Evolutionary conservation across 2,797 vertebrate species (phyloP), one percentile per base, ranked within the genome.

Genomic region (Pterois miles): DNA sequence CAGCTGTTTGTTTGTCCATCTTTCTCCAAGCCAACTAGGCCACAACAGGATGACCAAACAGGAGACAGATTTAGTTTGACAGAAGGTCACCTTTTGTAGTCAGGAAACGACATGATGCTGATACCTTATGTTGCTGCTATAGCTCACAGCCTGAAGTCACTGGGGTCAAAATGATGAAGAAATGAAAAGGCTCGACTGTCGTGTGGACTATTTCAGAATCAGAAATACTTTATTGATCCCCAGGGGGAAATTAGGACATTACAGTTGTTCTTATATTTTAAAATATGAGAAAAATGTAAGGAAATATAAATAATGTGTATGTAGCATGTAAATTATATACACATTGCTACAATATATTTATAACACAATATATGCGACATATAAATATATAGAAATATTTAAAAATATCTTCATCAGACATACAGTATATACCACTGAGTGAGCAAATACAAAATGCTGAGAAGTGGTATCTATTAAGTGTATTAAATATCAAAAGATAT

Each of bases 121-220:
- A 52, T 52, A 27, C 58, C 53, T 54, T 13, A 20, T 64, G 40
- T 52, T 83, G 9, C 20, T 71, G 22, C n/a, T 57, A 0, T 38
- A 52, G 27, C 14, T 71, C 7, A 2, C 40, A 36, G 36, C 10
- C 64, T 34, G 8, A 65, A 43, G 72, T 79, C 34, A 59, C 14
- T n/a, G 31, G 29, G 53, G 70, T 72, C 20, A 75, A 86, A 73
- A 60, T 58, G 62, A 53, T 63, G n/a, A n/a, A n/a, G n/a, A n/a
- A n/a, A n/a, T n/a, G n/a, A 82, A 54, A 87, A 43, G 29, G 22
- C 13, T 71, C 36, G 34, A 25, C 46, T 52, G 29, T 68, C 29
- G 53, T 36, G 12, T 60, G 22, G 38, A 71, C 48, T 68, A 7
- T 65, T 54, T 60, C 69, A 3, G 3, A 48, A 48, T 48, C 18